Evolutionary conservation across 2,888 invertebrate genomes (phyloP), one percentile per base, ranked within the genome.

Genomic region (Drosophila vallismaia): DNA sequence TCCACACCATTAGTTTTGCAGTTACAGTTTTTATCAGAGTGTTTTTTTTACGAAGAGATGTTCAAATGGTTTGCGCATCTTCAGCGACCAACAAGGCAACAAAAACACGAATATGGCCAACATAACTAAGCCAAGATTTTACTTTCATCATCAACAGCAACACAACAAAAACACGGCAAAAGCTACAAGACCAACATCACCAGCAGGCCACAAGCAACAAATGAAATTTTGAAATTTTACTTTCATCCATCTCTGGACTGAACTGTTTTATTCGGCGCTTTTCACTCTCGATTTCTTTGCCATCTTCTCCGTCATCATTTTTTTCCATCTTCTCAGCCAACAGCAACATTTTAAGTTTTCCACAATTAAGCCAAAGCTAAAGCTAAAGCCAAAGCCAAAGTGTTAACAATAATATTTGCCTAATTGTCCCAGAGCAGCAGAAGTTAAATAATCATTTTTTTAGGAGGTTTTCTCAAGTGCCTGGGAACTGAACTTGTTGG

Each of bases 91-190:
- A 19, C 19, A 19, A 12, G 44, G 14, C 19, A 9, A 28, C 40
- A 57, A 19, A 19, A 19, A 19, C 31, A 33, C 72, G 49, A 62
- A 73, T 50, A 68, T 69, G 50, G 55, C 67, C 69, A 62, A 79
- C 60, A 81, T 80, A 88, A 85, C 83, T 86, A 75, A 77, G 76
- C 84, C 77, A 64, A 63, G 82, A 87, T 88, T 89, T 90, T 87
- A 88, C 89, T 89, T 89, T 89, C 89, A 81, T 85, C 84, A 75
- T 60, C 72, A 56, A 1, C 50, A 60, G 26, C 62, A 68, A 56
- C 29, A 19, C 71, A 62, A 28, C 52, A 63, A 12, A 49, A 75
- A 19, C 55, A 70, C 19, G 19, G 38, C 49, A 51, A 38, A 53
- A 57, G 6, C 36, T n/a, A 36, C 36, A 12, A 36, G 12, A 36